Evolutionary conservation across 1,140 invertebrate species (phyloP), one percentile per base, ranked within the genome.

Genomic region (Sminthurides bifidus): DNA sequence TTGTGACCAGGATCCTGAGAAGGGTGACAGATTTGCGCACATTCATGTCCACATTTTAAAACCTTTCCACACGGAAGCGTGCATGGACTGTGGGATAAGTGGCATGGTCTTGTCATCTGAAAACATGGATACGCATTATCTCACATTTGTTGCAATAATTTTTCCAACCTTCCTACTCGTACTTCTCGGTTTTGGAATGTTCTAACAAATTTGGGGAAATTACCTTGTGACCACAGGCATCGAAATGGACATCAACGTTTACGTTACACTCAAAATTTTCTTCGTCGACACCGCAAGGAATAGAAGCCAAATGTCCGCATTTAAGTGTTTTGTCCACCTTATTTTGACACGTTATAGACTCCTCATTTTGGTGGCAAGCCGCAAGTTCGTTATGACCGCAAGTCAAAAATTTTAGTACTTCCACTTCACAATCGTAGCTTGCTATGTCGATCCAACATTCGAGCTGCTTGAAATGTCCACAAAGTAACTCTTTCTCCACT

Each of bases 1-100:
- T 38, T 6, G 37, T 65, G 64, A 12, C 54, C 30, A 12, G 52
- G 52, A 54, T 65, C 64, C 5, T 53, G 33, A 3, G 44, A 27
- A 14, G 45, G 12, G 31, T 65, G 62, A 45, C 64, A 65, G 8
- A 23, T 49, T 14, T 46, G 27, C 6, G 33, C 40, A 48, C 64
- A 65, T 4, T 27, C 33, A 52, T 65, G 64, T 12, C 64, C 64
- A 46, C 64, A 66, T 29, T 55, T 35, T 1, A 66, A 30, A 26
- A 58, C 26, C 0, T 44, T 54, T 12, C 58, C 53, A 21, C 64
- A 65, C 5, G 19, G 26, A 0, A 3, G 2, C 15, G 17, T 26
- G 24, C 58, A 61, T 14, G 43, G 41, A 2, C 55, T 38, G 12
- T 54, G 12, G 6, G 51, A 19, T n/a, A 21, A n/a, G 33, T 43